A percentile compares a stretch with the other conserved stretches of the same genome.
Evolutionary conservation across 2,888 invertebrate species (phyloP).

Genomic region (Chymomyza caudatula): DNA sequence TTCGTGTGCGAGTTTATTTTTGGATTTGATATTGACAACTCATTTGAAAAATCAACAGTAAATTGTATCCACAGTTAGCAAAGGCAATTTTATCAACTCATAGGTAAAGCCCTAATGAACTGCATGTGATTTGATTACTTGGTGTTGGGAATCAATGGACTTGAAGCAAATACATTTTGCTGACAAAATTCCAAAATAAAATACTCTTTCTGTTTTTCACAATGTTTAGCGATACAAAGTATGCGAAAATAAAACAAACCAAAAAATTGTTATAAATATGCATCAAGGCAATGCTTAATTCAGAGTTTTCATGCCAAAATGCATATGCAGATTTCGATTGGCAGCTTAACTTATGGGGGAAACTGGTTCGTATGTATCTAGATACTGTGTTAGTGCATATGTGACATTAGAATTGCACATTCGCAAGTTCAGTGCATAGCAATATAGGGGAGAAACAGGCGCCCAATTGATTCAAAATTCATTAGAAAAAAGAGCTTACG

Average conservation of each 20-base stretch:
- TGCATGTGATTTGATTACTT: conserved; percentile 32
- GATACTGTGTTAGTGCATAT: no score
- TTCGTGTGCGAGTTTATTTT: conserved; percentile 1
- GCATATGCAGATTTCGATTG: background rate
- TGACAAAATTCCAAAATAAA: background rate
- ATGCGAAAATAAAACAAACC: no score
- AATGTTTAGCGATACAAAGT: conserved; percentile 28
- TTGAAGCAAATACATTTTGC: background rate
- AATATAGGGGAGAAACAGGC: conserved; percentile 19
- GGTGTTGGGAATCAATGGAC: background rate
- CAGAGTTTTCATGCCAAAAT: background rate
- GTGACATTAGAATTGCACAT: no score
- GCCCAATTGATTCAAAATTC: conserved; percentile 24
- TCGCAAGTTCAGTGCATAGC: conserved; percentile 41
- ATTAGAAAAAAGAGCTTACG: conserved; percentile 2
- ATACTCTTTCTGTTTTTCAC: background rate
- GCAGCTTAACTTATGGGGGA: background rate
- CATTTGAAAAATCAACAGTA: background rate
- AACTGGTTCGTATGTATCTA: background rate
- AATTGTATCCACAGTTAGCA: background rate
- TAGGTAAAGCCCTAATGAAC: conserved; percentile 22
- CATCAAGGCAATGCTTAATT: background rate
- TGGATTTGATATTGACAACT: conserved; percentile 8
- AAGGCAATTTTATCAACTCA: conserved; percentile 15
- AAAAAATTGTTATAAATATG: background rate